Evolutionary conservation across 2,797 vertebrate species (phyloP), one percentile per base, ranked within the genome.

Genomic region (Enteromius trimaculatus): DNA sequence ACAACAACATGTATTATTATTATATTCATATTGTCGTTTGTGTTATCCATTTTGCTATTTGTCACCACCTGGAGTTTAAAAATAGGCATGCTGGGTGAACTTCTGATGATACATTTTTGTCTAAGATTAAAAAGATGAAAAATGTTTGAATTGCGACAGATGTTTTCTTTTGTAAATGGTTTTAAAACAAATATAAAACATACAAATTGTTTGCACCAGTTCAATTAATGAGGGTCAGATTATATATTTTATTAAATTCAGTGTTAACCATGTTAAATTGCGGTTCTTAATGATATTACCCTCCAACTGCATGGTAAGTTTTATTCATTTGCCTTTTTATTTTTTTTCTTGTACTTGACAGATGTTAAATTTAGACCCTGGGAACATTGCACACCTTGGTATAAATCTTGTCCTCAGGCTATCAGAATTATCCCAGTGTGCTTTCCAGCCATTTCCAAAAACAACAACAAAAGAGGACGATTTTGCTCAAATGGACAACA

Each of bases 301-400:
- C 10, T 39, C 10, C 66, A 69, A 21, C 7, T 69, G n/a, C 31
- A n/a, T 34, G 13, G 17, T 21, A 37, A 34, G 39, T n/a, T 70
- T 70, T 29, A 70, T 71, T 31, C 31, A 34, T 7, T 58, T 31
- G 58, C 58, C 53, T 37, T 58, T 23, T 53, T 31, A 31, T 75
- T n/a, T 34, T 42, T 42, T 60, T 60, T 55, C 4, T 64, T 26
- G 9, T 4, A 21, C 23, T 14, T 64, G 44, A 39, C 17, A 19
- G 17, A 26, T 62, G 58, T n/a, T 77, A 31, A 44, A 64, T 47
- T 26, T 47, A 64, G 58, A 64, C 58, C 58, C 29, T 64, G 58
- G 75, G 58, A 47, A 77, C 58, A 64, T 31, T 19, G 26, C 39
- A 64, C 58, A 77, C 75, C 16, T 64, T 23, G 60, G 39, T 77